Evolutionary conservation across 2,113 vertebrate genomes (phyloP).

Genomic region (Gymnogyps californianus): DNA sequence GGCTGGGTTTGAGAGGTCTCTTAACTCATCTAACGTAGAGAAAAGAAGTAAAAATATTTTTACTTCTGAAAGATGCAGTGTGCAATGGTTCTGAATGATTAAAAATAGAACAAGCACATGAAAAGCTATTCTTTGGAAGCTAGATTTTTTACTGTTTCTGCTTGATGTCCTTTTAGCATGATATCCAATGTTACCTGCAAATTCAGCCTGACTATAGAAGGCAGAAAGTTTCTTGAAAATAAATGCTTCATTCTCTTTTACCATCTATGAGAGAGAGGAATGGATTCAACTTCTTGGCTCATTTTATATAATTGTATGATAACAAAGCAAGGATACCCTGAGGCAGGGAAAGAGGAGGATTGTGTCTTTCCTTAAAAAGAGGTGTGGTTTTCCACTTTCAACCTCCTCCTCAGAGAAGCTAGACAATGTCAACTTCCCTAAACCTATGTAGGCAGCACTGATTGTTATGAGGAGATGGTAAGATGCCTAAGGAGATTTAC

Average conservation of each 20-base stretch:
- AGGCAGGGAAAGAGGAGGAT: neutral
- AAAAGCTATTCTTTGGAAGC: neutral
- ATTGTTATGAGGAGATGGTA: neutral
- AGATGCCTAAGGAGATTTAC: neutral
- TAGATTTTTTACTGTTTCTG: neutral
- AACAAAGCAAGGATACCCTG: neutral
- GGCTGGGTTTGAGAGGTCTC: neutral
- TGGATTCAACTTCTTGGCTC: neutral
- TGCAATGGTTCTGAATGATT: neutral
- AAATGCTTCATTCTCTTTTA: neutral
- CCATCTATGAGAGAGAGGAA: neutral
- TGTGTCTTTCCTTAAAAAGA: neutral
- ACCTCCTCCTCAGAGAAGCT: neutral
- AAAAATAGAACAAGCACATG: neutral
- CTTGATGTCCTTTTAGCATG: neutral
- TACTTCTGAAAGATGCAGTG: neutral
- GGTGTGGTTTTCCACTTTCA: neutral
- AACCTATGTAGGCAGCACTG: neutral
- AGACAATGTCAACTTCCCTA: neutral
- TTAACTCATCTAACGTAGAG: neutral
- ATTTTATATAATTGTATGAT: neutral
- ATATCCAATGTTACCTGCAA: neutral
- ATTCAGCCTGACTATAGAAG: neutral
- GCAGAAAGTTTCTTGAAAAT: neutral
- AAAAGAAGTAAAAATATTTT: neutral